Base-by-base conservation (phyloP, 2,797 vertebrate genomes). In the Anomalospiza imberbis region DNA sequence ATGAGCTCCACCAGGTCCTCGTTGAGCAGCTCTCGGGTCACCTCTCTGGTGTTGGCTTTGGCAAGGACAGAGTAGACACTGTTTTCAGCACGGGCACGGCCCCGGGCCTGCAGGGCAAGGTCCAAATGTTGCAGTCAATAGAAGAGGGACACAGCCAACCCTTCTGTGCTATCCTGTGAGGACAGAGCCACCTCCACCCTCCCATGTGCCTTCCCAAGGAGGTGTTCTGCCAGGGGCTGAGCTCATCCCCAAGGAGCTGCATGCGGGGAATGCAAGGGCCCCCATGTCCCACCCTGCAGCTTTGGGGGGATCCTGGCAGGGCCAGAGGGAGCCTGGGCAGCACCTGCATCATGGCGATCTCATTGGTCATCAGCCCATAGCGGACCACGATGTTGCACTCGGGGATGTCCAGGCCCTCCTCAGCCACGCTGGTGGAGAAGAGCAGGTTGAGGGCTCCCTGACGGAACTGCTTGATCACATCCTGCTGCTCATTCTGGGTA, bases 361-460 rank as follows among this genome's bases (percentile, higher is more conserved):
- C 99, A 6, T 99, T 99, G 65, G 99, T 99, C 87, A 99, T 98
- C 88, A 99, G 98, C 28, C 99, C 99, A 0, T 99, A 99, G 81
- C 99, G 99, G 32, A 99, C 98, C 90, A 99, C 98, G 24, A 99
- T 94, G 58, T 98, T 99, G 93, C 99, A 99, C 71, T 99, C 97
- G 0, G 98, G 98, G 81, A 99, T 99, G 93, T 99, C 99, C 34
- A 99, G 97, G 29, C 99, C 99, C 95, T 99, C 99, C 92, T 99
- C 99, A 0, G 98, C 99, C 94, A 99, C 99, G 0, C 98, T 99
- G 26, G 99, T 99, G 76, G 99, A 98, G 96, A 99, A 98, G 57
- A 99, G 98, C 60, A 99, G 98, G 98, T 99, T 99, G 93, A 99
- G 93, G 6, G 7, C 2, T 31, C 98, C 98, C 0, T 21, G 0